These are phyloP conservation scores for Porites lutea DNA, from an alignment of 64 coral and sea anemone species.

Conservation along the genomic window DNA sequence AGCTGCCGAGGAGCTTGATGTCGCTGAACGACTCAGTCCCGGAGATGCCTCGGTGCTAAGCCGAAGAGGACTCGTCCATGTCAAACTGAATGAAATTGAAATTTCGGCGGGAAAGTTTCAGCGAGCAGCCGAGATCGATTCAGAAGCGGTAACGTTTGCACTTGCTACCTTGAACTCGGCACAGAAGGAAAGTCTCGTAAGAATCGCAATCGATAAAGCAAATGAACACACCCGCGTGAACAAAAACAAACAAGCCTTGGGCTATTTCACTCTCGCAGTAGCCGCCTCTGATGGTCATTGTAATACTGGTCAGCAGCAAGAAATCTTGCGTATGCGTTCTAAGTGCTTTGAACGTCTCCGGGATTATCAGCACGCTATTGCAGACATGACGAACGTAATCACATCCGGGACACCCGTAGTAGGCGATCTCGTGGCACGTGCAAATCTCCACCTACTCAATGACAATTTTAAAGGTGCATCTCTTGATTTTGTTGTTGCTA, in stretches of 20 bases:
- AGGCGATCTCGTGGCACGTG: constrained; percentile 69
- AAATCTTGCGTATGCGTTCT: constrained; percentile 86
- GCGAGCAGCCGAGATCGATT: constrained; percentile 52
- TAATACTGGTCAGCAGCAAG: constrained; percentile 16
- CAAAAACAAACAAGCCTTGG: constrained; percentile 67
- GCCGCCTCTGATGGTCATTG: constrained; percentile 19
- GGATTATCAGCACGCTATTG: constrained; percentile 53
- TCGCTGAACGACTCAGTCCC: constrained; percentile 47
- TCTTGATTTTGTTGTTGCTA: constrained; percentile 61
- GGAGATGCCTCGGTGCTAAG: constrained; percentile 73
- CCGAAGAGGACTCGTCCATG: constrained; percentile 74
- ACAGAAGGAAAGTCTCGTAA: constrained; percentile 58
- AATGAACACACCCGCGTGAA: constrained; percentile 44
- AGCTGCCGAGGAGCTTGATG: constrained; percentile 77
- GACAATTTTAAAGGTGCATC: constrained; percentile 66
- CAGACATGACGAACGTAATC: constrained; percentile 80
- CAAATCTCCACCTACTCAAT: constrained; percentile 68
- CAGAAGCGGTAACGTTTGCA: constrained; percentile 54
- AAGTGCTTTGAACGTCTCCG: constrained; percentile 74
- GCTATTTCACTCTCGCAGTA: constrained; percentile 52
- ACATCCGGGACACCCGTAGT: constrained; percentile 48
- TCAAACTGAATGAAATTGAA: constrained; percentile 73
- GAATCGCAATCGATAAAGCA: constrained; percentile 44
- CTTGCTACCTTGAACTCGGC: constrained; percentile 63
- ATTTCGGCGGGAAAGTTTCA: constrained; percentile 60